Evolutionary conservation across 2,113 vertebrate genomes (phyloP).

Genomic region (Cyanoramphus novaezelandiae): DNA sequence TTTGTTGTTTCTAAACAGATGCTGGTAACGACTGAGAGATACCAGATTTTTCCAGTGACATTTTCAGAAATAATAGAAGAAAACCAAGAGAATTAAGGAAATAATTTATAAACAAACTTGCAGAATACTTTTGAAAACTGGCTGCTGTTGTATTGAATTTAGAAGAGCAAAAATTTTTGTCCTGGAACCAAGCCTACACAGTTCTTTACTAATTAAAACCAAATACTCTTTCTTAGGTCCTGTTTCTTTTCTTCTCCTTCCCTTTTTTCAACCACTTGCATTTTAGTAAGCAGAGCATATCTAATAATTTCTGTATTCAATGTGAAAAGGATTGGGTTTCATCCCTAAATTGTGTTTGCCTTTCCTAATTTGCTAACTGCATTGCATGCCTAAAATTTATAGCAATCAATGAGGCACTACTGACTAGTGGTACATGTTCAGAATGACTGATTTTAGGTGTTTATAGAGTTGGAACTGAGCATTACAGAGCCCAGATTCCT

Average conservation of each 20-base stretch:
- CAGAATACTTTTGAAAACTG: slow-evolving; percentile 13
- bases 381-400: background rate
- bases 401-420: background rate
- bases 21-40: background rate
- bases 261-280: background rate
- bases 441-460: background rate
- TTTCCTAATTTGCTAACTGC: background rate
- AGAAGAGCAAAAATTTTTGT: background rate
- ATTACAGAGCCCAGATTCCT: background rate
- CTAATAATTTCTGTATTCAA: background rate
- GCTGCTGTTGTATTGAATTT: background rate
- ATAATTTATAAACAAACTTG: background rate
- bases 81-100: background rate
- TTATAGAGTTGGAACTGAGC: background rate
- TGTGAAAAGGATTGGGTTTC: background rate
- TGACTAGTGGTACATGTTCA: background rate
- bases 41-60: background rate
- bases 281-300: background rate
- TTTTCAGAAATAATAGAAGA: background rate
- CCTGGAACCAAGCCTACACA: background rate
- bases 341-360: background rate
- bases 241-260: background rate
- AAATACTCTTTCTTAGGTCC: background rate
- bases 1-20: background rate
- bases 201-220: background rate